Evolutionary conservation across 2,888 invertebrate species (phyloP).

Genomic region (Acanthosepion pharaonis): DNA sequence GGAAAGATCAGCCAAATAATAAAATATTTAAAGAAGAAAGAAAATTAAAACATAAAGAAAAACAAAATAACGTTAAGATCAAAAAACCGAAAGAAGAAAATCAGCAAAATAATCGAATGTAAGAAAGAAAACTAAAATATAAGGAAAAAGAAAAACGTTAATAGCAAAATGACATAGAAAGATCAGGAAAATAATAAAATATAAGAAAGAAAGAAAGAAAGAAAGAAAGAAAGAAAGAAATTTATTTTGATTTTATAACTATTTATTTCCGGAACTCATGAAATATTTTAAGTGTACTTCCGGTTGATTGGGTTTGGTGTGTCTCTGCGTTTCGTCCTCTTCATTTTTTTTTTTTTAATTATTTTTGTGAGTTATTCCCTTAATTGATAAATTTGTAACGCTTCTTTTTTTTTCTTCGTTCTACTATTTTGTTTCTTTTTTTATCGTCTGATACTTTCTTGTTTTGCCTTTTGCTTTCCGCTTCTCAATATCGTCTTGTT

Average conservation of each 20-base stretch:
- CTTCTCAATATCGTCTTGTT: background rate
- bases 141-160: background rate
- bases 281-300: conserved; percentile 9
- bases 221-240: background rate
- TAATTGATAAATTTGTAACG: background rate
- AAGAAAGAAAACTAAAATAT: background rate
- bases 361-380: background rate
- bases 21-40: background rate
- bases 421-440: background rate
- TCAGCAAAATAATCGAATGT: no score
- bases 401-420: background rate
- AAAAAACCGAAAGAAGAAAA: no score
- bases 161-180: no score
- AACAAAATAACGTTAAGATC: no score
- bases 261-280: background rate
- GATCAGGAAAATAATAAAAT: background rate
- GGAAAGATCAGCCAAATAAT: background rate
- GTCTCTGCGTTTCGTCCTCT: background rate
- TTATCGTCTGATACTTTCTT: conserved; percentile 14
- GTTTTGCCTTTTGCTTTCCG: background rate
- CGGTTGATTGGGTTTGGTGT: background rate
- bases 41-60: background rate
- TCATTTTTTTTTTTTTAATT: background rate
- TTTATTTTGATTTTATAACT: background rate
- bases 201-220: background rate